Conservation (phyloP, 2,888 invertebrate species). For the Barypeithes pellucidus region DNA sequence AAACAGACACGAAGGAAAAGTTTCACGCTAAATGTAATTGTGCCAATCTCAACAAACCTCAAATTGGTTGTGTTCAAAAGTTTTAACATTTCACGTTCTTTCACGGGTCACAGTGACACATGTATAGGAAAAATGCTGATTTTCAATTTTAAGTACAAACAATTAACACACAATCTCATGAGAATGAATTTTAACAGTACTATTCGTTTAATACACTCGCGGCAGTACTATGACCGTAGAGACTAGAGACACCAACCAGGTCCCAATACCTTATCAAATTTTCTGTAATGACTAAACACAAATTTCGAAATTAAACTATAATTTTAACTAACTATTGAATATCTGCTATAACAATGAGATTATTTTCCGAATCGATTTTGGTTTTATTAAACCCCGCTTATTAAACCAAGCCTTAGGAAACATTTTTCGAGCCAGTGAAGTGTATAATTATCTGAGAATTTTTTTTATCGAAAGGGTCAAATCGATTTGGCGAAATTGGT, state of each 20-base stretch:
- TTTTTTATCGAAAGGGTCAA: conserved; percentile 16
- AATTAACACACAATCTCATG: too few species aligned
- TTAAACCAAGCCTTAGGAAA: conserved; percentile 18
- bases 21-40: too few species aligned
- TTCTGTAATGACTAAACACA: background rate
- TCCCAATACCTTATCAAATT: background rate
- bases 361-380: conserved; percentile 8
- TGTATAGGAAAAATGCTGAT: too few species aligned
- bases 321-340: background rate
- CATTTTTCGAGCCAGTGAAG: conserved; percentile 25
- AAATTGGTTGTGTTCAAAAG: too few species aligned
- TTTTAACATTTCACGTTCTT: too few species aligned
- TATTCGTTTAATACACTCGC: background rate
- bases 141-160: too few species aligned
- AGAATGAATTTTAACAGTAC: background rate
- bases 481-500: conserved; percentile 5
- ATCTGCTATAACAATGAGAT: conserved; percentile 11
- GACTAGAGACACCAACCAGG: background rate
- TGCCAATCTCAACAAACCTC: too few species aligned
- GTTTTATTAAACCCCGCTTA: conserved; percentile 7
- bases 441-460: conserved; percentile 25
- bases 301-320: background rate
- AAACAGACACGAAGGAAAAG: conserved; percentile 3
- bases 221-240: background rate
- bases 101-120: too few species aligned